Base-by-base conservation (phyloP, 2,113 vertebrate genomes). In the Mungos mungo region DNA sequence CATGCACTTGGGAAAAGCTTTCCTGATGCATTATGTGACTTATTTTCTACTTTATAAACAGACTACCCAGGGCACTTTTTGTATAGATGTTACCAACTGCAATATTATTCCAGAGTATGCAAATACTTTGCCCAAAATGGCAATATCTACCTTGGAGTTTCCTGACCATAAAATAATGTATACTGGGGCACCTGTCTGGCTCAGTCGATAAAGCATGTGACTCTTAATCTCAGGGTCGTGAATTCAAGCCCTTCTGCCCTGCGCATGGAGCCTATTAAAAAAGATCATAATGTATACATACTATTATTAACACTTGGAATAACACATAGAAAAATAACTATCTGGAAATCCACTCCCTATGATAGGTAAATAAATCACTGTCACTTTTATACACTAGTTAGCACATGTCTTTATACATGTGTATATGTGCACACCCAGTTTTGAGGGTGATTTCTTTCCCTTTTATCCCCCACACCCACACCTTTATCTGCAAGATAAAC, bases 111-210 rank as follows among this genome's bases (percentile, higher is more conserved):
- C 41, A 81, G 47, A 88, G n/a, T 19, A 23, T 8, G 83, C 60
- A 94, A 81, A 76, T 72, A 38, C 15, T 94, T 96, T 38, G 82
- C 69, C n/a, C 65, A 54, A 82, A 82, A 60, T 92, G 90, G 41
- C 23, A 94, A 1, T 90, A n/a, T 54, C 50, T 71, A 63, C 29
- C 38, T 77, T 77, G 23, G 5, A 77, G 50, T 54, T 92, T 88
- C 11, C 66, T 88, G 35, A 60, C 79, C 50, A 19, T 90, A 95
- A 87, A 82, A 19, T 35, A 65, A 57, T 66, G 7, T 87, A 29
- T 87, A 60, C 57, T 60, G 57, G 57, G 57, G 57, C 7, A 2
- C 21, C 57, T 60, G 57, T 21, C 57, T 60, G 57, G 19, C 19
- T 9, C 57, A 23, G 19, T 60, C 19, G 57, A 2, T 60, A 60